Evolutionary conservation across 2,888 invertebrate species (phyloP).

Genomic region (Aelia acuminata): DNA sequence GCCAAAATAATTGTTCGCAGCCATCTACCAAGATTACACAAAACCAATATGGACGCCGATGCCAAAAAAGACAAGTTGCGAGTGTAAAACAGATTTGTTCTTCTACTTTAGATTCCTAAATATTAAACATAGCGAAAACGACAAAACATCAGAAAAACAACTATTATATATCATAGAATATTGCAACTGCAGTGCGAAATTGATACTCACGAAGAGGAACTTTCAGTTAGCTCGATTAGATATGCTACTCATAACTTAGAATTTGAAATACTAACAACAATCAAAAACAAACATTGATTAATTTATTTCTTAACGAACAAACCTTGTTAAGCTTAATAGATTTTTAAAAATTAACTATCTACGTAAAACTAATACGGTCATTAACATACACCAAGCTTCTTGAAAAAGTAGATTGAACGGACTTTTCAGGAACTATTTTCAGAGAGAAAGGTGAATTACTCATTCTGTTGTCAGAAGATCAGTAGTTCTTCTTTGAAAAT

Average conservation of each 20-base stretch:
- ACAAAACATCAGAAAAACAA: background rate
- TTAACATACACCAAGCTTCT: slow-evolving; percentile 3
- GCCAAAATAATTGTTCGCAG: slow-evolving; percentile 95
- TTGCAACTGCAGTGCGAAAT: background rate
- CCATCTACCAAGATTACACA: slow-evolving; percentile 71
- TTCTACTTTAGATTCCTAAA: background rate
- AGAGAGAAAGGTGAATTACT: background rate
- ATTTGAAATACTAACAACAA: background rate
- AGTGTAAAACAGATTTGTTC: background rate
- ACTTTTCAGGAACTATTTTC: slow-evolving; percentile 22
- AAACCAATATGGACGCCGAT: slow-evolving; percentile 63
- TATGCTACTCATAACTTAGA: background rate
- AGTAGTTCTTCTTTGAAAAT: background rate
- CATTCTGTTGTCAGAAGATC: background rate
- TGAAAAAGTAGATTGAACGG: background rate
- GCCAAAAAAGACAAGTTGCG: slow-evolving; percentile 11
- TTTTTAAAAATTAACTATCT: background rate
- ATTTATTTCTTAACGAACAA: background rate
- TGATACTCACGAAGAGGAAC: slow-evolving; percentile 3
- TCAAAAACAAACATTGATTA: background rate
- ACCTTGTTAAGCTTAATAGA: background rate
- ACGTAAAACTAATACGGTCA: background rate
- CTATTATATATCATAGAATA: background rate
- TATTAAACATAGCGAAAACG: background rate
- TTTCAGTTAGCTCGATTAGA: slow-evolving; percentile 8